Evolutionary conservation across 1,140 invertebrate species (phyloP), one percentile per base, ranked within the genome.

Genomic region (Berghia stephanieae): DNA sequence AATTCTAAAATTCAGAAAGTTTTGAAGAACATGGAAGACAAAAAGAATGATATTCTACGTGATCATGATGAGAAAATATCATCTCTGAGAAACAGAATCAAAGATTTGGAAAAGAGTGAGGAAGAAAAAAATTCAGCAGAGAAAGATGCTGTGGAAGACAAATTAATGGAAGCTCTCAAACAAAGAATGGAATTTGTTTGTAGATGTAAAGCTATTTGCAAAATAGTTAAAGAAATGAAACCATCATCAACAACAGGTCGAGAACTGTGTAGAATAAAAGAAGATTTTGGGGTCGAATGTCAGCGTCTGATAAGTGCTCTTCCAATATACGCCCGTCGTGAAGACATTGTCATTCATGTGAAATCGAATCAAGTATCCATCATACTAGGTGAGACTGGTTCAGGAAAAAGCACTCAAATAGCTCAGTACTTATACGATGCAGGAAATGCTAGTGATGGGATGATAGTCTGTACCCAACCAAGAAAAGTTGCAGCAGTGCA

Each of bases 311-410:
- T 57, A 24, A 69, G 60, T 10, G 82, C 82, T 21, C 79, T 88
- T 18, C 86, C 87, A 38, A 87, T 88, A 49, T 88, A 87, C 74
- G 84, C 85, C 3, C 77, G 80, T 52, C 78, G 83, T 34, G 77
- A 79, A n/a, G 83, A 86, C 24, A 85, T 88, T 21, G 31, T 87
- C 0, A 75, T 81, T 0, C 75, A 71, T 16, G 79, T 88, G 3
- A 69, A 42, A 6, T 24, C 82, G 0, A 84, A 86, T 44, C 83
- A 85, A 46, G 87, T 88, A 0, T 82, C 79, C 2, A 97, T 99
- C 79, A 95, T 99, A 76, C 95, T 98, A 90, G 98, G 98, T 63
- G 93, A 93, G 75, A 99, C 97, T n/a, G 97, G 97, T 0, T 97
- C 95, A 34, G 97, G 98, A 6, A 99, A 89, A 75, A 87, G 84